Percentiles rank a stretch among this genome's conserved stretches.
These are phyloP conservation scores for Nomada goodeniana DNA, from an alignment of 2,888 invertebrate species.

Conservation along the genomic window DNA sequence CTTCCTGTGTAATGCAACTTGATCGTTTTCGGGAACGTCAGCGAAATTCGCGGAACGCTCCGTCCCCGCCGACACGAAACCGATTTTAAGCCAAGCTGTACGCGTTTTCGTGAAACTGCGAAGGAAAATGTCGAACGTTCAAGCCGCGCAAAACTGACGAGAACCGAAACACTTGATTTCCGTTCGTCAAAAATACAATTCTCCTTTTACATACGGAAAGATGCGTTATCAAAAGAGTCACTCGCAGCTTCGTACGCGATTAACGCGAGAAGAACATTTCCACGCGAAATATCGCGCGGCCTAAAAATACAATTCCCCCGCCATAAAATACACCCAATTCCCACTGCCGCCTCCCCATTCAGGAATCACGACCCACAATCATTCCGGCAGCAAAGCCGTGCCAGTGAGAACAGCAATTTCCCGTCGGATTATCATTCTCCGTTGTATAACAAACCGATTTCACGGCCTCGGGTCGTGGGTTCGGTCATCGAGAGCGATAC, in stretches of 20 bases:
- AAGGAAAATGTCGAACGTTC: constrained; percentile 3
- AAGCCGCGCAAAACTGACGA: background rate
- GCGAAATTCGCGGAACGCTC: constrained; percentile 73
- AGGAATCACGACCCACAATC: background rate
- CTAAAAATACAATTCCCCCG: no score
- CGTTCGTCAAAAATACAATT: no score
- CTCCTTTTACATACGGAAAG: no score
- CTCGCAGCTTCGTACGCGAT: no score
- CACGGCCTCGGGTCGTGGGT: constrained; percentile 43
- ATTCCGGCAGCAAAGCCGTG: background rate
- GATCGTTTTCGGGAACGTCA: constrained; percentile 75
- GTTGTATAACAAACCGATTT: constrained; percentile 60
- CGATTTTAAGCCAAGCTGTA: constrained; percentile 41
- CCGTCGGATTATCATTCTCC: constrained; percentile 47
- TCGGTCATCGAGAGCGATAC: constrained; percentile 52
- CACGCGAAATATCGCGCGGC: background rate
- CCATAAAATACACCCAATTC: no score
- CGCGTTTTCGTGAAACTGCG: constrained; percentile 15
- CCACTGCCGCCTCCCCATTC: background rate
- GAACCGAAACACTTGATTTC: no score
- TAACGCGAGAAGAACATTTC: background rate
- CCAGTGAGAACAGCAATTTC: constrained; percentile 43
- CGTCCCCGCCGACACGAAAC: constrained; percentile 57
- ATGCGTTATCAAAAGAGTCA: no score
- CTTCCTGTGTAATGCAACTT: constrained; percentile 77